Percentiles rank a stretch among this genome's conserved stretches.
These are phyloP conservation scores for Saturnia pavonia DNA, from an alignment of 2,888 invertebrate genomes.

Conservation along the genomic window DNA sequence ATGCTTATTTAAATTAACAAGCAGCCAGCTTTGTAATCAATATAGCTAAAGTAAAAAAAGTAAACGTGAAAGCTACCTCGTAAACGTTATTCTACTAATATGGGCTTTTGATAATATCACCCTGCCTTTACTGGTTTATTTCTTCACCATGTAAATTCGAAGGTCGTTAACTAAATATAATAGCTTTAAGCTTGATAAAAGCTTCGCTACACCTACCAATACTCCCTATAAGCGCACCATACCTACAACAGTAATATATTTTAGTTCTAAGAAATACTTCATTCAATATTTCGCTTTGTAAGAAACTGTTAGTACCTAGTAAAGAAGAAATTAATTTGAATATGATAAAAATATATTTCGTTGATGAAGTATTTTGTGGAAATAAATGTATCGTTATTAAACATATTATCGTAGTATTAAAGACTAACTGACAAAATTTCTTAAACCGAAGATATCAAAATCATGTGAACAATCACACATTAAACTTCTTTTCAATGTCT, in stretches of 20 bases:
- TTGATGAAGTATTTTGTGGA: neutral
- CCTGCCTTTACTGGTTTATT: slow-evolving; percentile 42
- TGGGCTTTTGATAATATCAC: slow-evolving; percentile 31
- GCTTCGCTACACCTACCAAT: slow-evolving; percentile 18
- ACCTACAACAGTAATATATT: slow-evolving; percentile 30
- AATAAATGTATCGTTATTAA: neutral
- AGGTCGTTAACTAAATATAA: slow-evolving; percentile 2
- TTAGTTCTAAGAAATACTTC: slow-evolving; percentile 18
- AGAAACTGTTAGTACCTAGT: neutral
- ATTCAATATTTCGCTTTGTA: neutral
- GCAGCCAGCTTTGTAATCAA: slow-evolving; percentile 45
- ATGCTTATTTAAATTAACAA: slow-evolving; percentile 48
- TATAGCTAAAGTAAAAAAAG: slow-evolving; percentile 37
- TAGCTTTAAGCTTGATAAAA: slow-evolving; percentile 22
- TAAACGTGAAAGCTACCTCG: slow-evolving; percentile 25
- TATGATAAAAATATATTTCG: neutral
- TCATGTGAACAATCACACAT: neutral
- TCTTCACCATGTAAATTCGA: slow-evolving; percentile 14
- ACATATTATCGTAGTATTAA: neutral
- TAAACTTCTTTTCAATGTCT: neutral
- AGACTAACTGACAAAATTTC: neutral
- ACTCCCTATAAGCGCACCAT: slow-evolving; percentile 2
- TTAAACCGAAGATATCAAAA: neutral
- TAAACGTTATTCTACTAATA: slow-evolving; percentile 2
- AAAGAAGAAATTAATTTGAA: neutral